Evolutionary conservation across 2,797 vertebrate species (phyloP).

Genomic region (Pseudocheirus occidentalis): DNA sequence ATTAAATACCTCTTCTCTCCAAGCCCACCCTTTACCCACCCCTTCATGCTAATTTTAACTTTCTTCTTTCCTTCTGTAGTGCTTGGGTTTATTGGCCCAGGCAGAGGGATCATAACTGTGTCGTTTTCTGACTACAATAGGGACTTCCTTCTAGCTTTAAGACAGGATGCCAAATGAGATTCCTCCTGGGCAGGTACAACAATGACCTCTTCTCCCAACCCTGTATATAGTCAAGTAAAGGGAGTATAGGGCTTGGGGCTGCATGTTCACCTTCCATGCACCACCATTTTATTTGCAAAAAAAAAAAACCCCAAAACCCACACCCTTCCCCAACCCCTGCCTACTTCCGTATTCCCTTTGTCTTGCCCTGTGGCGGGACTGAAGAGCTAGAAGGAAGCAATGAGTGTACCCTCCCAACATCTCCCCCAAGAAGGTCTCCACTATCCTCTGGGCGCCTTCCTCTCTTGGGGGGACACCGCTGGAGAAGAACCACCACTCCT

Average conservation of each 20-base stretch:
- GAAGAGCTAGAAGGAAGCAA: slow-evolving; percentile 83
- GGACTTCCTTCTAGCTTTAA: slow-evolving; percentile 1
- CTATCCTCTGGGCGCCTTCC: slow-evolving; percentile 73
- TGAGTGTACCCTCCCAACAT: slow-evolving; percentile 66
- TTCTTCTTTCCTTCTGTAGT: slow-evolving; percentile 3
- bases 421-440: slow-evolving; percentile 71
- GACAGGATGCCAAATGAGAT: slow-evolving; percentile 5
- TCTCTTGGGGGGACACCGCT: slow-evolving; percentile 69
- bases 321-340: slow-evolving; percentile 70
- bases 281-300: slow-evolving; percentile 80
- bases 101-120: neutral
- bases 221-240: neutral
- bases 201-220: neutral
- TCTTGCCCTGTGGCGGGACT: slow-evolving; percentile 77
- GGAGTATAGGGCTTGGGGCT: slow-evolving; percentile 62
- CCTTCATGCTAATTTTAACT: neutral
- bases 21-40: neutral
- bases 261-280: slow-evolving; percentile 74
- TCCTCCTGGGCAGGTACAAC: neutral
- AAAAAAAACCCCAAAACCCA: too few relatives aligned
- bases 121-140: neutral
- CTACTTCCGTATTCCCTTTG: slow-evolving; percentile 40
- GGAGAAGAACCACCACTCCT: slow-evolving; percentile 73
- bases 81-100: slow-evolving; percentile 15
- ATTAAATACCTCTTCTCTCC: neutral